Evolutionary conservation across 2,888 invertebrate genomes (phyloP), one percentile per base, ranked within the genome.

Genomic region (Zygogramma bicolorata): DNA sequence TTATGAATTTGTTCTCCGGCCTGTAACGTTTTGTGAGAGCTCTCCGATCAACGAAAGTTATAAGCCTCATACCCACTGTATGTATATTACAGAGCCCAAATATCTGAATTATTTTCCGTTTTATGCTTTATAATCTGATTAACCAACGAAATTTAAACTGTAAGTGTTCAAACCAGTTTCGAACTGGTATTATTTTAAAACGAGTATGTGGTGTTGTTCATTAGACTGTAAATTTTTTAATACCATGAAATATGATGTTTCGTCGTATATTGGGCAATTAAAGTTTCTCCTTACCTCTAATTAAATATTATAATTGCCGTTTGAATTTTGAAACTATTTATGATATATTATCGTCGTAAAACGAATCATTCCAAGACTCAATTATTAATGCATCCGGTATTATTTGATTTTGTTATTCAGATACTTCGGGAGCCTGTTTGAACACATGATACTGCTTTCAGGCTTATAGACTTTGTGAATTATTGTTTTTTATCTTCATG

Each of bases 121-220:
- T 75, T 75, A 73, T 73, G 59, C 67, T 61, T 49, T 76, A 75
- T 80, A 79, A 80, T 78, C 78, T 74, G 80, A 80, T 80, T 77
- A 80, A 70, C 71, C 77, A 69, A 75, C 71, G 74, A 73, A 75
- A 78, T 75, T 75, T 74, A 76, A 77, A 76, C 74, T 71, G 73
- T 75, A 68, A 69, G 76, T 74, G 75, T 76, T 77, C 75, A 77
- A 80, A 80, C 80, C 80, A 75, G 80, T 80, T 80, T 66, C 68
- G 75, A 75, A 78, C 77, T 74, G 78, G 77, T 79, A 79, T 75
- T 77, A 76, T 75, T 74, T 77, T 77, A 73, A 74, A 77, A 77
- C 72, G 67, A 71, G 77, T 77, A 76, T 75, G 77, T 77, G 73
- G 71, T 75, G 66, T 60, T 71, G 75, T 73, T 74, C 75, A 80